Conservation (phyloP, 2,888 invertebrate species). For the Zaprionus obscuricornis region DNA sequence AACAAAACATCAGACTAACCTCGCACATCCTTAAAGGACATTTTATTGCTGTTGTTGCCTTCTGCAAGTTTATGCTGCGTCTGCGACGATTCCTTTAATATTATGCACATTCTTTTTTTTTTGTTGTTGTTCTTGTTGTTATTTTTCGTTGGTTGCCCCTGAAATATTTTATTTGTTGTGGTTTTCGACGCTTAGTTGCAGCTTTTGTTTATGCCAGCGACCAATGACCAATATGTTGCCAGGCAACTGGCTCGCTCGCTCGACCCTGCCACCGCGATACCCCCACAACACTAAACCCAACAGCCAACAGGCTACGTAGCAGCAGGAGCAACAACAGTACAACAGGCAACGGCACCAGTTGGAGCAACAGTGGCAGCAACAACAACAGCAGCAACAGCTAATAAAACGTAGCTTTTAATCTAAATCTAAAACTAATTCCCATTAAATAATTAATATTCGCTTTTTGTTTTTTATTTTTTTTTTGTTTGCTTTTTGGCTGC, state of each 20-base stretch:
- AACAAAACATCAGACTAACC: slow-evolving; percentile 77
- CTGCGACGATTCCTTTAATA: too few relatives aligned
- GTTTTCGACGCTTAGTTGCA: slow-evolving; percentile 16
- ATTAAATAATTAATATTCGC: too few relatives aligned
- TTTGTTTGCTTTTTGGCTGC: too few relatives aligned
- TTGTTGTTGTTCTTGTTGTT: not conserved
- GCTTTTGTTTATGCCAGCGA: slow-evolving; percentile 42
- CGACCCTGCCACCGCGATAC: not conserved
- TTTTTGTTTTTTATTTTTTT: too few relatives aligned
- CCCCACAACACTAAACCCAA: not conserved
- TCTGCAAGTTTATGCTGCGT: too few relatives aligned
- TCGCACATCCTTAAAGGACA: slow-evolving; percentile 83
- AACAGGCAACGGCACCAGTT: slow-evolving; percentile 16
- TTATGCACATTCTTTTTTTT: not conserved
- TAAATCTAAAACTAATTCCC: too few relatives aligned
- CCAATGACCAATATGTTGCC: slow-evolving; percentile 32
- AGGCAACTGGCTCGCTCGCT: slow-evolving; percentile 34
- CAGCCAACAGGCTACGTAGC: slow-evolving; percentile 9
- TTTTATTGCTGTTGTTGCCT: too few relatives aligned
- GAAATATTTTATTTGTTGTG: slow-evolving; percentile 51
- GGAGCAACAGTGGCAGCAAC: too few relatives aligned
- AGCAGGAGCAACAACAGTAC: slow-evolving; percentile 5
- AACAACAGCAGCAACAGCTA: too few relatives aligned
- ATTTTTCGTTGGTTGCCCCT: not conserved
- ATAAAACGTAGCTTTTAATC: too few relatives aligned